Evolutionary conservation across 2,888 invertebrate genomes (phyloP).

Genomic region (Drosophila planitibia): DNA sequence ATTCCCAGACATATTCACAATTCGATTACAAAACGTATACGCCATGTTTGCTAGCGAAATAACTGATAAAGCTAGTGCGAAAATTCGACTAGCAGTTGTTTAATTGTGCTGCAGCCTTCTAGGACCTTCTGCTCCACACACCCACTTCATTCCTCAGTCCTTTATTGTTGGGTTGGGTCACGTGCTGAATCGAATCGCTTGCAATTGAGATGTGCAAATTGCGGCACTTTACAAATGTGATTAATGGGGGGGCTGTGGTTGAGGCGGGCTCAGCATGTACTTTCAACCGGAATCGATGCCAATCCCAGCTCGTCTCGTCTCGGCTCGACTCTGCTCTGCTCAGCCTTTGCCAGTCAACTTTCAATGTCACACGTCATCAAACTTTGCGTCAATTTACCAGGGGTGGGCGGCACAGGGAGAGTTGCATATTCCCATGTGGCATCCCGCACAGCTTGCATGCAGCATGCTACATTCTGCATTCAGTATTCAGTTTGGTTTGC

Average conservation of each 20-base stretch:
- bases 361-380: conserved; percentile 79
- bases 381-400: conserved; percentile 48
- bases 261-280: background rate
- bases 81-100: conserved; percentile 8
- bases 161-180: background rate
- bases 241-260: conserved; percentile 14
- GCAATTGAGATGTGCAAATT: conserved; percentile 66
- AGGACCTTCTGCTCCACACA: background rate
- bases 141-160: conserved; percentile 7
- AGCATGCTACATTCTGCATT: background rate
- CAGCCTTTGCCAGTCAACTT: conserved; percentile 58
- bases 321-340: background rate
- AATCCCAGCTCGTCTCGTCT: conserved; percentile 7
- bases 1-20: conserved; percentile 7
- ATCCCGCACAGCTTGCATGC: conserved; percentile 27
- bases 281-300: conserved; percentile 13
- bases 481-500: conserved; percentile 15
- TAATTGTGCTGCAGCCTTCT: background rate
- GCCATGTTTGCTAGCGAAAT: conserved; percentile 11
- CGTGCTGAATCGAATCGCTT: conserved; percentile 31
- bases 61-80: conserved; percentile 8
- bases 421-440: conserved; percentile 2
- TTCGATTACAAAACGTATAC: conserved; percentile 26
- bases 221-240: conserved; percentile 46
- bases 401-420: conserved; percentile 1